phyloP scores from a whole-genome alignment of 2,113 vertebrate genomes.

The Calypte anna region DNA sequence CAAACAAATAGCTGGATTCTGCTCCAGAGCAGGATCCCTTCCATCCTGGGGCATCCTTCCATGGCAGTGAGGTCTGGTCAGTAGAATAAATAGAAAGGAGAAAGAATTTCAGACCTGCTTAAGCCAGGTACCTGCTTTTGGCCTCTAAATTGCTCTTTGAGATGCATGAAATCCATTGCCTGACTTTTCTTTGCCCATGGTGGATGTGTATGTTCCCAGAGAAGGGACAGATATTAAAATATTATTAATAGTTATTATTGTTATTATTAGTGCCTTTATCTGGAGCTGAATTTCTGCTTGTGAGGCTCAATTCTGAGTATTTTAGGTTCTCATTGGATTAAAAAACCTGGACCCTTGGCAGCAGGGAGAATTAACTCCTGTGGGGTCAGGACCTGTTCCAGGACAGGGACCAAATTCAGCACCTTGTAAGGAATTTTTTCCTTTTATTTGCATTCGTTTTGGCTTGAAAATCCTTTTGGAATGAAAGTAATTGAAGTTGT shows the following conservation, averaged over 20 bases:
- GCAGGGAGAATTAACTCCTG: neutral
- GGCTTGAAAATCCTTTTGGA: neutral
- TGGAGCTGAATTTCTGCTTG: neutral
- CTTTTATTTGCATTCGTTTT: neutral
- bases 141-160: neutral
- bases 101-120: neutral
- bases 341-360: neutral
- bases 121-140: neutral
- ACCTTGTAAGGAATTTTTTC: neutral
- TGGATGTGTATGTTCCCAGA: neutral
- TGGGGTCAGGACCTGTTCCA: neutral
- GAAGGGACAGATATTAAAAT: neutral
- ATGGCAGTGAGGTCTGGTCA: neutral
- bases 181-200: fast-evolving
- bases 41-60: neutral
- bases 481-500: neutral
- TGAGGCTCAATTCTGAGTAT: neutral
- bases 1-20: neutral
- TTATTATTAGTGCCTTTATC: neutral
- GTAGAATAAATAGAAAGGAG: neutral
- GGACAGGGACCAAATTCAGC: neutral
- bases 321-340: neutral
- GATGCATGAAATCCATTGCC: fast-evolving
- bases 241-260: no score
- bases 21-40: neutral